These are phyloP conservation scores for Erythrocebus patas DNA, from an alignment of 2,113 vertebrate species.

Conservation along the genomic window DNA sequence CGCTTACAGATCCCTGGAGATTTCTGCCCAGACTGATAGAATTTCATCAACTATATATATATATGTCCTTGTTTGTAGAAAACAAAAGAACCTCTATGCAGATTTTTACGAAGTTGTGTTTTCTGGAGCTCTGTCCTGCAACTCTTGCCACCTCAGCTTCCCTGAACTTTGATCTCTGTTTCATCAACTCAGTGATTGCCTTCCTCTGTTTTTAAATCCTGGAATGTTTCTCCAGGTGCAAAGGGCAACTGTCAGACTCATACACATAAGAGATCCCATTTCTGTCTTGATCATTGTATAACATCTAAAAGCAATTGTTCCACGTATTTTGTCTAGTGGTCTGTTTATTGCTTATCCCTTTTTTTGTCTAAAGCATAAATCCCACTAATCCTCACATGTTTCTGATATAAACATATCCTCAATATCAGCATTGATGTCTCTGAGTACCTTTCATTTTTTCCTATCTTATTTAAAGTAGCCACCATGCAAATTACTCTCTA, in stretches of 20 bases:
- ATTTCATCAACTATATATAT: neutral
- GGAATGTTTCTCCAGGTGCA: neutral
- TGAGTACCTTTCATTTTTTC: neutral
- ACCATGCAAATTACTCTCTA: too few species aligned
- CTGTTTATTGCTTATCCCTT: neutral
- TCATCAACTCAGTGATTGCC: neutral
- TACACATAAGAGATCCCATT: neutral
- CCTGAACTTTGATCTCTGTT: neutral
- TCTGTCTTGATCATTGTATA: neutral
- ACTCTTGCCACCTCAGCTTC: neutral
- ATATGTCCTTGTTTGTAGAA: neutral
- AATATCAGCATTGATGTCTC: rapidly evolving
- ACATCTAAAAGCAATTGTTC: neutral
- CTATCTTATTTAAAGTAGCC: too few species aligned
- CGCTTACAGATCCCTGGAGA: neutral
- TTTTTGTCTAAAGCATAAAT: neutral
- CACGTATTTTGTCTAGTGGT: neutral
- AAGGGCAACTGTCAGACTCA: too few species aligned
- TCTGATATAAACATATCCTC: rapidly evolving
- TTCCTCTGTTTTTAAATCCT: too few species aligned
- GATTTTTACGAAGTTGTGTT: rapidly evolving
- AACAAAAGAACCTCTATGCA: too few species aligned
- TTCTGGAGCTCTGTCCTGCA: neutral
- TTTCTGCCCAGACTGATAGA: neutral
- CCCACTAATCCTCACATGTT: rapidly evolving